These are phyloP conservation scores for Drosophila nannoptera DNA, from an alignment of 1,140 invertebrate genomes.

Conservation along the genomic window DNA sequence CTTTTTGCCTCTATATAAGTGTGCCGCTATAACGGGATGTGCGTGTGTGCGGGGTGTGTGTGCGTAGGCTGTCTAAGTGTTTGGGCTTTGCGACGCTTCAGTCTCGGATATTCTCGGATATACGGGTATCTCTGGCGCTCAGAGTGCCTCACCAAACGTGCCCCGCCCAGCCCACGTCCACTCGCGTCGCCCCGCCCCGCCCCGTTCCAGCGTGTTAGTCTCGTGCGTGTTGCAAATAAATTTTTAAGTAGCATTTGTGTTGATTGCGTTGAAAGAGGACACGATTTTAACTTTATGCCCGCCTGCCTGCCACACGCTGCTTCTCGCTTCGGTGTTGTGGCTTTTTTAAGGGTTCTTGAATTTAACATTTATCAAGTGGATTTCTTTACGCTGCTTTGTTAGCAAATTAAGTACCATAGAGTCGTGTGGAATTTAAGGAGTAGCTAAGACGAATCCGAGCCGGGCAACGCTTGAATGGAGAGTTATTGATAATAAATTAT, in stretches of 20 bases:
- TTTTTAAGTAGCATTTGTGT: conserved; percentile 78
- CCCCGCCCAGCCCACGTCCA: neutral
- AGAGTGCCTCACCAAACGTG: neutral
- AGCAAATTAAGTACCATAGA: conserved; percentile 63
- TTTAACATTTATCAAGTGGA: conserved; percentile 66
- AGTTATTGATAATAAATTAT: conserved; percentile 18
- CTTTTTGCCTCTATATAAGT: conserved; percentile 51
- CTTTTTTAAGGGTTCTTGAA: conserved; percentile 53
- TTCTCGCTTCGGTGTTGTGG: conserved; percentile 17
- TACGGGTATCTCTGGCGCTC: conserved; percentile 38
- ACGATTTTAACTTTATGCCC: conserved; percentile 51
- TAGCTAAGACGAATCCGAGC: neutral
- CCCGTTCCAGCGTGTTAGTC: conserved; percentile 34
- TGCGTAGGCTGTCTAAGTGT: conserved; percentile 50
- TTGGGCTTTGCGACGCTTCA: conserved; percentile 63
- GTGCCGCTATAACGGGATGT: neutral
- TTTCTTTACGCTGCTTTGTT: conserved; percentile 60
- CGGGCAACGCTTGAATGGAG: neutral
- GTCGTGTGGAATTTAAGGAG: conserved; percentile 28
- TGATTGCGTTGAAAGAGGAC: conserved; percentile 76
- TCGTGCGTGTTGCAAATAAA: conserved; percentile 75
- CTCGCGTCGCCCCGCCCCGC: neutral
- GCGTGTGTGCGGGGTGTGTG: conserved; percentile 17
- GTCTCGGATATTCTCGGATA: conserved; percentile 31
- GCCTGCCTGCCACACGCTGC: conserved; percentile 10